phyloP scores from a whole-genome alignment of 92 coral and sea anemone species.

The Parazoanthus swiftii region DNA sequence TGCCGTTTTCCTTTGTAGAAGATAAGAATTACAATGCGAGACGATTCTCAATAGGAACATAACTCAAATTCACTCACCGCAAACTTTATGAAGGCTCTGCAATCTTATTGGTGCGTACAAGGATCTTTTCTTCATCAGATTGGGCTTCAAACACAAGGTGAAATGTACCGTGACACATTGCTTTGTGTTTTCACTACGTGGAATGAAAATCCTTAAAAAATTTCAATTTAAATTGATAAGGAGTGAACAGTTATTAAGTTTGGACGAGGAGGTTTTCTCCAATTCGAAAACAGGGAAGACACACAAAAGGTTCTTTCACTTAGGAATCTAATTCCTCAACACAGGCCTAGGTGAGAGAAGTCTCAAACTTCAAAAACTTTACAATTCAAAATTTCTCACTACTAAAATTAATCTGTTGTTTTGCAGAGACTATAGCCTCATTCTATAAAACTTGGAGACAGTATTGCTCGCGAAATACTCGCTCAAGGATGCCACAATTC shows the following conservation, averaged over 20 bases:
- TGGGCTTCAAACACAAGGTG: constrained; percentile 9
- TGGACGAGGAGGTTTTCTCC: neutral
- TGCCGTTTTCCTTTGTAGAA: neutral
- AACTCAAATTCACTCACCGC: constrained; percentile 1
- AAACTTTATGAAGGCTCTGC: constrained; percentile 1
- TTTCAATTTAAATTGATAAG: neutral
- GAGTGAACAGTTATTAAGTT: neutral
- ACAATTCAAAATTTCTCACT: neutral
- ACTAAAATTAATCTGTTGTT: neutral
- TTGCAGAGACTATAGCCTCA: neutral
- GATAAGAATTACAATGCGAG: neutral
- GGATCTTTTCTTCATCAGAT: neutral
- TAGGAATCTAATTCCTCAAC: neutral
- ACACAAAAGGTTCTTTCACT: neutral
- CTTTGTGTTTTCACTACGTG: constrained; percentile 11
- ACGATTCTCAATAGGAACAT: neutral
- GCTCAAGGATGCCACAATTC: constrained; percentile 47
- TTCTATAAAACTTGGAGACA: neutral
- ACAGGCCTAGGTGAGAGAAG: neutral
- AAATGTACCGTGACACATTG: neutral
- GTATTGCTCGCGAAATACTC: neutral
- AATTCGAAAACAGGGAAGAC: neutral
- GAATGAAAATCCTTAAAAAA: constrained; percentile 17
- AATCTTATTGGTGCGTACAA: constrained; percentile 18
- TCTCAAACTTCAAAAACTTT: neutral